Evolutionary conservation across 2,113 vertebrate species (phyloP).

Genomic region (Cyprinodon variegatus): DNA sequence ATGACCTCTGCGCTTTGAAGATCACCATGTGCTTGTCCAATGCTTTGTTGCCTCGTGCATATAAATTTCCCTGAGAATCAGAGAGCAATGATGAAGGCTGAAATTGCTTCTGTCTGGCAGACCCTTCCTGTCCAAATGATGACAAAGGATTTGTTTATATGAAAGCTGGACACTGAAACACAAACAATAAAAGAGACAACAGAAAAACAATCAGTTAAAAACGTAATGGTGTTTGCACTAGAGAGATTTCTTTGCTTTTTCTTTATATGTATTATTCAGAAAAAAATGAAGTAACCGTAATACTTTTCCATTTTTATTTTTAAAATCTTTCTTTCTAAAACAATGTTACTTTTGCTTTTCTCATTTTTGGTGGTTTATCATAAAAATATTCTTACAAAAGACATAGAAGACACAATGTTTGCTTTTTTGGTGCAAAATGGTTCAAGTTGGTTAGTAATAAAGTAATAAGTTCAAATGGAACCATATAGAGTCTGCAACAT

Average conservation of each 20-base stretch:
- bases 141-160: slow-evolving; percentile 35
- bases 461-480: no score
- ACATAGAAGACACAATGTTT: no score
- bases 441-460: no score
- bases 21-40: slow-evolving; percentile 10
- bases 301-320: no score
- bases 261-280: no score
- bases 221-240: neutral
- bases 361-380: no score
- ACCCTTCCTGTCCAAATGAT: slow-evolving; percentile 42
- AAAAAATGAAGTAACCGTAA: no score
- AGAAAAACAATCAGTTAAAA: neutral
- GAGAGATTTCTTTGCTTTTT: neutral
- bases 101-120: slow-evolving; percentile 47
- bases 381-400: no score
- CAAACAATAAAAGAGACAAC: neutral
- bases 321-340: no score
- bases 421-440: no score
- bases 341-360: no score
- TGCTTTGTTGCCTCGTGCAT: slow-evolving; percentile 36
- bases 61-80: slow-evolving; percentile 38
- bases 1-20: slow-evolving; percentile 40
- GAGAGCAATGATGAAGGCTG: slow-evolving; percentile 31
- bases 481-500: no score
- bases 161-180: neutral